Conservation (phyloP, 2,113 vertebrate genomes). For the Gadus chalcogrammus region DNA sequence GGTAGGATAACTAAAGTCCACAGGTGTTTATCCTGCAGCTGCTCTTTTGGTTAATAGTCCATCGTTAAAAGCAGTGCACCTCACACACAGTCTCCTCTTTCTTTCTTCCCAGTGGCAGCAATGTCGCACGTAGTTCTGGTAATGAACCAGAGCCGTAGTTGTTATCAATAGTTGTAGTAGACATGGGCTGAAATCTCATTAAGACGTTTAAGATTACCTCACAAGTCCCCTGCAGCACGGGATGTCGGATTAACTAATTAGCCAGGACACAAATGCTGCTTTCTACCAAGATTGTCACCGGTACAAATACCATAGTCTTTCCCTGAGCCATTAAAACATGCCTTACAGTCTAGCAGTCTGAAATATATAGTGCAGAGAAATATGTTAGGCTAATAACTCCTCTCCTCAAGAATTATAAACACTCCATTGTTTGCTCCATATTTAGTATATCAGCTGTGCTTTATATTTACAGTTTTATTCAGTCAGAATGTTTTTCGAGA, state of each 20-base stretch:
- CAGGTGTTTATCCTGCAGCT: constrained; percentile 21
- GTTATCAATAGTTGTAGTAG: constrained; percentile 55
- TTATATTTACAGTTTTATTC: too few relatives aligned
- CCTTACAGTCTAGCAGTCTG: too few relatives aligned
- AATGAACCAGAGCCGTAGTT: constrained; percentile 25
- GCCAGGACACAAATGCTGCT: constrained; percentile 59
- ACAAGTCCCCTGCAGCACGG: constrained; percentile 46
- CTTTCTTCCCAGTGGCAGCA: constrained; percentile 19
- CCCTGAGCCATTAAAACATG: constrained; percentile 1
- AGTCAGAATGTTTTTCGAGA: too few relatives aligned
- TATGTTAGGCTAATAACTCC: too few relatives aligned
- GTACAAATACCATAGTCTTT: constrained; percentile 6
- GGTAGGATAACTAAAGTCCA: constrained; percentile 34
- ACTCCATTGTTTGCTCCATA: too few relatives aligned
- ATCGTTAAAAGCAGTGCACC: constrained; percentile 43
- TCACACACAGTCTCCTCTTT: constrained; percentile 37
- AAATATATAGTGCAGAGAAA: too few relatives aligned
- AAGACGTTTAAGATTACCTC: constrained; percentile 67
- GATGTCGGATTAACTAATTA: constrained; percentile 70
- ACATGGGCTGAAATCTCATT: constrained; percentile 60
- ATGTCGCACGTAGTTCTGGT: constrained; percentile 43
- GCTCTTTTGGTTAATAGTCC: constrained; percentile 39
- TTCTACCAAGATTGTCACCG: constrained; percentile 42
- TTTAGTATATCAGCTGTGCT: too few relatives aligned
- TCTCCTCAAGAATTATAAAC: too few relatives aligned